Conservation (phyloP, 2,797 vertebrate species). For the Phataginus tetradactyla region DNA sequence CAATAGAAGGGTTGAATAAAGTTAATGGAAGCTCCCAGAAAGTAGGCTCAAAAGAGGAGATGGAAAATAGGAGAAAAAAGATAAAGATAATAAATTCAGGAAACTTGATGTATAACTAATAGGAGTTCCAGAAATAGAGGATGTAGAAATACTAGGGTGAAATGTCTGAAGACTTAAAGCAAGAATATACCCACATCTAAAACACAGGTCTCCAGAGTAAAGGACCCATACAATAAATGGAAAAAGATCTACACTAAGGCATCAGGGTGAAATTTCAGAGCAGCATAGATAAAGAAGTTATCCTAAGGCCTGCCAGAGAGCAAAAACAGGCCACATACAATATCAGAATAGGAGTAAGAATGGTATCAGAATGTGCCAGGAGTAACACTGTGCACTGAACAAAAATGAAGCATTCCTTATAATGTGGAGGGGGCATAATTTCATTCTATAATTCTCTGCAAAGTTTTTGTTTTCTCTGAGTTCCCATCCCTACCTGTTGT, state of each 20-base stretch:
- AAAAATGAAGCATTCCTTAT: not conserved
- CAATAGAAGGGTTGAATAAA: not conserved
- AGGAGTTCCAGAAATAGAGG: not conserved
- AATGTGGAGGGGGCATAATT: not conserved
- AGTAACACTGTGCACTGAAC: accelerated
- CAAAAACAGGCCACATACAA: not conserved
- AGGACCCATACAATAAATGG: not conserved
- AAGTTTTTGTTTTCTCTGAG: not conserved
- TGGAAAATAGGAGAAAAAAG: not conserved
- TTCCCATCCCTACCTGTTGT: not conserved
- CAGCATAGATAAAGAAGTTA: not conserved
- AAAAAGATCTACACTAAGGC: not conserved
- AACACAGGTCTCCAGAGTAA: not conserved
- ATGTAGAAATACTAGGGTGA: not conserved
- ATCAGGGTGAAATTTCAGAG: not conserved
- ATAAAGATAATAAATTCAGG: not conserved
- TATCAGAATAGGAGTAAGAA: not conserved
- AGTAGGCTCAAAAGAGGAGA: not conserved
- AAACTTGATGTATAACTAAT: not conserved
- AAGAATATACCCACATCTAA: not conserved
- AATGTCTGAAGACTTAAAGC: not conserved
- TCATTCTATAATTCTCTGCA: not conserved
- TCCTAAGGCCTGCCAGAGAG: not conserved
- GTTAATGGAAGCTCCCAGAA: not conserved
- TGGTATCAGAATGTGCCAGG: not conserved